Percentiles rank a stretch among this genome's conserved stretches.
Conservation (phyloP, 92 coral and sea anemone genomes). For the Galaxea fascicularis region DNA sequence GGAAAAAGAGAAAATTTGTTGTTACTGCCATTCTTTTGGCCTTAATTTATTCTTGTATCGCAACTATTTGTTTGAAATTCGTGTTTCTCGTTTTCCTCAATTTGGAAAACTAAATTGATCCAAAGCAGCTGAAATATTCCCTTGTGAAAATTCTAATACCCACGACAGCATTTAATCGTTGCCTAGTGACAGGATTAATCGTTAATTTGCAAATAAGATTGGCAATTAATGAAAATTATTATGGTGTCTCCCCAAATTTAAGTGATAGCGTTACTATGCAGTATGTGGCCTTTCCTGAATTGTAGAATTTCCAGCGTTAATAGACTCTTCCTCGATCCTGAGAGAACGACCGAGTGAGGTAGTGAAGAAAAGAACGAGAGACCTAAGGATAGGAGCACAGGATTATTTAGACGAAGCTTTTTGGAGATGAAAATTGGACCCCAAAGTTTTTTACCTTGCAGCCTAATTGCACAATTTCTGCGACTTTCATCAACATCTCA, state of each 20-base stretch:
- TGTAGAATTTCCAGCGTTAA: not conserved
- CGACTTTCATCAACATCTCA: not conserved
- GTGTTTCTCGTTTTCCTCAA: too few relatives aligned
- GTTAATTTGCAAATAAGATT: not conserved
- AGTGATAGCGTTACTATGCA: too few relatives aligned
- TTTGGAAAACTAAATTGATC: too few relatives aligned
- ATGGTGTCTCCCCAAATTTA: too few relatives aligned
- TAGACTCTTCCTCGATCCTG: not conserved
- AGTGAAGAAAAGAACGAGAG: not conserved
- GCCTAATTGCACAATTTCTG: too few relatives aligned
- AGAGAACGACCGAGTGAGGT: not conserved
- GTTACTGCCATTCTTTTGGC: not conserved
- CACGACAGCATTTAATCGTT: not conserved
- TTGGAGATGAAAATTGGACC: not conserved
- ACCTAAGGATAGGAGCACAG: not conserved
- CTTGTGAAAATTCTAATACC: too few relatives aligned
- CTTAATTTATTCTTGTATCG: not conserved
- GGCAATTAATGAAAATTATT: too few relatives aligned
- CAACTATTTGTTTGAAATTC: too few relatives aligned
- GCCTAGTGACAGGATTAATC: not conserved
- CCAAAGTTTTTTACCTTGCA: too few relatives aligned
- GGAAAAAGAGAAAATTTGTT: constrained; percentile 29
- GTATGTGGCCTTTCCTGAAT: not conserved
- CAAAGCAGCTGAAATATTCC: not conserved
- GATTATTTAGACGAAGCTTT: not conserved